Base-by-base conservation (phyloP, 2,797 vertebrate species). In the Amphiprion clarkii region DNA sequence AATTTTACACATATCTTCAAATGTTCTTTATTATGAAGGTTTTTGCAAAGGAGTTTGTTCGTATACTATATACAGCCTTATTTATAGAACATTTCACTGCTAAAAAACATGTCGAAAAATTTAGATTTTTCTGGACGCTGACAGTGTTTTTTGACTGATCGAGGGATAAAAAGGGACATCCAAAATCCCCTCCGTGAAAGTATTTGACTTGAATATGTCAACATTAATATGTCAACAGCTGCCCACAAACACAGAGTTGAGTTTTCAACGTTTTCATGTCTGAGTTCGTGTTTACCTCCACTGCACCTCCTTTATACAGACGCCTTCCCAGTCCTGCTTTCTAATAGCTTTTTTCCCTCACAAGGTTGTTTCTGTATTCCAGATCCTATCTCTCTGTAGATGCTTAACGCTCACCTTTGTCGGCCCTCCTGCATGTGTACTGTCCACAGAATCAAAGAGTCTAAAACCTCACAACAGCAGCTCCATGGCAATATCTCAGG, bases 361-460 rank as follows among this genome's bases (percentile, higher is more conserved):
- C 65, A 71, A 61, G 74, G 62, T 74, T 86, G 62, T 75, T 75
- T 84, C 33, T 61, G n/a, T 51, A 80, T 81, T 83, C 74, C 61
- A 55, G 71, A 83, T 86, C 65, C 36, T 58, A 63, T 89, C 81
- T 79, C 76, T 39, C 42, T 55, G 29, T 65, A 76, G 80, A 80
- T 87, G 73, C 75, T 85, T 82, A 83, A 79, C 79, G 68, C 78
- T 86, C 79, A 81, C 74, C 79, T 87, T 74, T 82, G 79, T 85
- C 78, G 68, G 76, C 60, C 52, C 21, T 29, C 19, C 71, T 74
- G 19, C 57, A 55, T 53, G 33, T 44, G 25, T 60, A 55, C 58
- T 39, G 53, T 73, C 59, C 49, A 67, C 70, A 49, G 58, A 73
- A 76, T 87, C 60, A 78, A 60, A 84, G 53, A 55, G 60, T 23